A percentile compares a stretch with the other conserved stretches of the same genome.
Conservation (phyloP, 64 coral and sea anemone genomes). For the Hydrozoanthus tunicans region DNA sequence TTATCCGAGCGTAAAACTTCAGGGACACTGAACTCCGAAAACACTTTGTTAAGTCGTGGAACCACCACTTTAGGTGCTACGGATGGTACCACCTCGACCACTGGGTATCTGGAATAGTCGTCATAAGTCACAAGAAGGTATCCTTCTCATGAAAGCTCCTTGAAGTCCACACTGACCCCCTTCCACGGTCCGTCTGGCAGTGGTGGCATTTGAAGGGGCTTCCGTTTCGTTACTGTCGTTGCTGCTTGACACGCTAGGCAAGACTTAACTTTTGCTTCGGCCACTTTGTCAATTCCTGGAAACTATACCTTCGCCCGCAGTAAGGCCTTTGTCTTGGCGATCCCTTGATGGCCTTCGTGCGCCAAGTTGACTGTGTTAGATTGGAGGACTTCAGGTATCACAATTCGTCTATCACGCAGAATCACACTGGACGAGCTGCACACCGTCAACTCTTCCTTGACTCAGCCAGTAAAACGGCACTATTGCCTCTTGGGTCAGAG, state of each 20-base stretch:
- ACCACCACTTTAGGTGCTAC: no score
- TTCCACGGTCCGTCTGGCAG: background rate
- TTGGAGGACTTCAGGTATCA: background rate
- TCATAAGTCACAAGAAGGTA: background rate
- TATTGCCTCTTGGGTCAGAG: no score
- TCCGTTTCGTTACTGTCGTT: no score
- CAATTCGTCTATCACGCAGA: constrained; percentile 30
- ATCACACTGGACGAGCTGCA: background rate
- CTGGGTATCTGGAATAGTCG: no score
- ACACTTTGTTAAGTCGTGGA: background rate
- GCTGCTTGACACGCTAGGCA: background rate
- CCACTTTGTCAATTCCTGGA: constrained; percentile 34
- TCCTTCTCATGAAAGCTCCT: background rate
- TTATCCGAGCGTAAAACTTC: constrained; percentile 15
- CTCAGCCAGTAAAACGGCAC: background rate
- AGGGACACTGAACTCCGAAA: constrained; percentile 17
- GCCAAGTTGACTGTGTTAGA: background rate
- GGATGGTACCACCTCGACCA: no score
- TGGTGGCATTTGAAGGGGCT: background rate
- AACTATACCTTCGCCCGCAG: constrained; percentile 18
- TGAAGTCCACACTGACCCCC: background rate
- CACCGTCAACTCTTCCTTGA: constrained; percentile 19
- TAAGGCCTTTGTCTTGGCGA: constrained; percentile 24
- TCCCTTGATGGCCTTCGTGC: constrained; percentile 25
- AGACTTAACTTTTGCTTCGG: constrained; percentile 21